Percentiles rank a stretch among this genome's conserved stretches.
phyloP scores from a whole-genome alignment of 23 tunicate species.

The Halocynthia roretzi region DNA sequence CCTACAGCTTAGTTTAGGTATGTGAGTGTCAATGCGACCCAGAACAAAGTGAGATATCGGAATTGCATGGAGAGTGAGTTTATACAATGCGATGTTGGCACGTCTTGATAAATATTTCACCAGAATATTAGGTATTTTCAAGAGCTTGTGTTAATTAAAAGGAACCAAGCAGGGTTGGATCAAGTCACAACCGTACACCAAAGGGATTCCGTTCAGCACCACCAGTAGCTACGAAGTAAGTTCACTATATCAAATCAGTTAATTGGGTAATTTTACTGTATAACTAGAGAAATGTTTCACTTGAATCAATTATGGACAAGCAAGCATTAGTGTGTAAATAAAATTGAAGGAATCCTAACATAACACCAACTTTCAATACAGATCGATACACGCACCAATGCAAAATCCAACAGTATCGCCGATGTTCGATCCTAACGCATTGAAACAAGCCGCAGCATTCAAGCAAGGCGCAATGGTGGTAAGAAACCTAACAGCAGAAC shows the following conservation, averaged over 20 bases:
- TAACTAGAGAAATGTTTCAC: too few species aligned
- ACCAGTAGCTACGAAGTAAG: conserved; percentile 52
- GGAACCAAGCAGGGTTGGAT: conserved; percentile 42
- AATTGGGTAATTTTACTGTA: too few species aligned
- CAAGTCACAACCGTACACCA: conserved; percentile 46
- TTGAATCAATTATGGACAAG: not conserved
- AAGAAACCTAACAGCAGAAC: conserved; percentile 9
- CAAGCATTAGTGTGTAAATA: not conserved
- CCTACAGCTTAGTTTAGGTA: too few species aligned
- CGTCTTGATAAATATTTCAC: too few species aligned
- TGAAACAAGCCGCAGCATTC: conserved; percentile 61
- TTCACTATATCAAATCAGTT: not conserved
- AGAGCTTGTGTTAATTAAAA: not conserved
- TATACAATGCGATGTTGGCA: too few species aligned
- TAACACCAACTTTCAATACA: not conserved
- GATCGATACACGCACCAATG: conserved; percentile 37
- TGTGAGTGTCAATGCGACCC: too few species aligned
- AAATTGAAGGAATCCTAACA: not conserved
- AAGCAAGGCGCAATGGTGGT: conserved; percentile 85
- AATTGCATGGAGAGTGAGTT: too few species aligned
- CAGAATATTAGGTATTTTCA: too few species aligned
- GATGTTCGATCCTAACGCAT: conserved; percentile 57
- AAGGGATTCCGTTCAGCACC: conserved; percentile 53
- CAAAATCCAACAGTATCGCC: conserved; percentile 27
- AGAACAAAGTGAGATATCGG: too few species aligned